Evolutionary conservation across 37 sponge, comb jelly and placozoan genomes (phyloP).

Genomic region (Cladorhizidae sp.): DNA sequence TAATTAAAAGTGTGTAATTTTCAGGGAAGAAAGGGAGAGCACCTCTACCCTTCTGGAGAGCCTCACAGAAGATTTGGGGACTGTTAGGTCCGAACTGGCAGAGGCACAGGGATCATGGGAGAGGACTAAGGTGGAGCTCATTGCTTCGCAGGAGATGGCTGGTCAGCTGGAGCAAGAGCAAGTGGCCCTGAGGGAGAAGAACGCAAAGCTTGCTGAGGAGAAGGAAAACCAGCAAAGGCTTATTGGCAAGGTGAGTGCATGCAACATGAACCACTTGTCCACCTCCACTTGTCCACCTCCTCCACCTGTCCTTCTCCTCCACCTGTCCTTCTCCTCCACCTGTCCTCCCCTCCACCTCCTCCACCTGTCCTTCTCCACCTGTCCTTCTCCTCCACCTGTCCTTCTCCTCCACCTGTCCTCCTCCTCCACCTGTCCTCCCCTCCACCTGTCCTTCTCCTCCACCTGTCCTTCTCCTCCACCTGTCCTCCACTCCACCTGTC

Average conservation of each 20-base stretch:
- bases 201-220: not conserved
- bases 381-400: too few species aligned
- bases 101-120: slow-evolving; percentile 15
- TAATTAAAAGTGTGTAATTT: too few species aligned
- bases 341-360: not conserved
- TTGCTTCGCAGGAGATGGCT: not conserved
- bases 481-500: not conserved
- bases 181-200: not conserved
- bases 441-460: not conserved
- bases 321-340: not conserved
- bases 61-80: slow-evolving; percentile 28
- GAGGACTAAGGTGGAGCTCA: not conserved
- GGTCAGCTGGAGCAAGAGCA: not conserved
- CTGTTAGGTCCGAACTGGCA: slow-evolving; percentile 22
- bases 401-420: not conserved
- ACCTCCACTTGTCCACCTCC: not conserved
- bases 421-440: not conserved
- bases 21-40: slow-evolving; percentile 59
- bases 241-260: slow-evolving; percentile 34
- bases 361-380: not conserved
- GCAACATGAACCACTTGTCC: not conserved
- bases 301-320: not conserved
- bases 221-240: slow-evolving; percentile 19
- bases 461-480: not conserved
- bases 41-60: slow-evolving; percentile 11